Evolutionary conservation across 2,113 vertebrate genomes (phyloP).

Genomic region (Melanerpes aurifrons): DNA sequence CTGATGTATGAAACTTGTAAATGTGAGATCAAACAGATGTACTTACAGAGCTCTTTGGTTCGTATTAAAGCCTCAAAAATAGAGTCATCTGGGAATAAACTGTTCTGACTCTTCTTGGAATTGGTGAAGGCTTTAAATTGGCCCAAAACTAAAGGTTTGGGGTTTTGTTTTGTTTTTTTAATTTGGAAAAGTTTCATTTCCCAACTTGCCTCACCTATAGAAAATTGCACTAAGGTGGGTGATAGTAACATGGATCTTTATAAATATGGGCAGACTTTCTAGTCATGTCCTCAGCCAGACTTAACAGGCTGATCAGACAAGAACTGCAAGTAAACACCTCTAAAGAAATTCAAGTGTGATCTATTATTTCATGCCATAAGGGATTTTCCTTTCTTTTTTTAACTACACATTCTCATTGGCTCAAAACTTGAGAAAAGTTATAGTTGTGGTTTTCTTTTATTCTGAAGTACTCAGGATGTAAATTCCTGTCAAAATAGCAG

Average conservation of each 20-base stretch:
- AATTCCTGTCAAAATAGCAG: neutral
- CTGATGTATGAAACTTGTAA: neutral
- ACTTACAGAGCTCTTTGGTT: neutral
- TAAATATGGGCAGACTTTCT: conserved; percentile 19
- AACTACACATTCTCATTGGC: conserved; percentile 13
- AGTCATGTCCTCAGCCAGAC: neutral
- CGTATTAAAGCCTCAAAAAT: neutral
- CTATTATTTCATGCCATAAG: neutral
- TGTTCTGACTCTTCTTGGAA: neutral
- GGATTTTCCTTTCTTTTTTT: conserved; percentile 18
- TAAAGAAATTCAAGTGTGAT: neutral
- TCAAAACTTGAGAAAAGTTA: conserved; percentile 36
- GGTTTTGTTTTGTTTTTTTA: neutral
- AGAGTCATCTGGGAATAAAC: neutral
- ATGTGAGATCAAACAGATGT: neutral
- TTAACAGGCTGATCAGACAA: neutral
- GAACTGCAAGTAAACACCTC: neutral
- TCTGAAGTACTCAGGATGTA: neutral
- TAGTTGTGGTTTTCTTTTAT: neutral
- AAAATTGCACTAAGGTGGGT: conserved; percentile 3
- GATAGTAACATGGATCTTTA: neutral
- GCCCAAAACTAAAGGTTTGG: neutral
- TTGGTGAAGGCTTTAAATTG: neutral
- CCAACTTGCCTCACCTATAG: neutral
- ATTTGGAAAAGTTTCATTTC: neutral